phyloP scores from a whole-genome alignment of 2,797 vertebrate species.

The Spea hammondii region DNA sequence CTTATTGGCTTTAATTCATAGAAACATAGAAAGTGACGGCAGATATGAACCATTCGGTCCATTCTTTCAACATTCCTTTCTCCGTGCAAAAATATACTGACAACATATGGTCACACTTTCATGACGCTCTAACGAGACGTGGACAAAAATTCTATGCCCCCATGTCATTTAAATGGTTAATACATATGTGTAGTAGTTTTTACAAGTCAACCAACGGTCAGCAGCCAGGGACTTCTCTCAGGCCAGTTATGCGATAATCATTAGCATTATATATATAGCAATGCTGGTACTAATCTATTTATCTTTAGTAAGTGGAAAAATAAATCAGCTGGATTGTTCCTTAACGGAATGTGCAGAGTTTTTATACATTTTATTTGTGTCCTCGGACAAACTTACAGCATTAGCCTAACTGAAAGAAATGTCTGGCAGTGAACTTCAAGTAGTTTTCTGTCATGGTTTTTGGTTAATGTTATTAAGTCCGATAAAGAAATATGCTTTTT shows the following conservation, averaged over 20 bases:
- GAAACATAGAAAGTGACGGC: too few species aligned
- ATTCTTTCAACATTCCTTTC: too few species aligned
- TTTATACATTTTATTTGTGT: slow-evolving; percentile 22
- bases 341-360: slow-evolving; percentile 5
- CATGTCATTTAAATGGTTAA: too few species aligned
- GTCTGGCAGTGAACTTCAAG: slow-evolving; percentile 31
- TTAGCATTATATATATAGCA: neutral
- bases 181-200: too few species aligned
- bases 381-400: slow-evolving; percentile 40
- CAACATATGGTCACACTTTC: too few species aligned
- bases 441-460: slow-evolving; percentile 22
- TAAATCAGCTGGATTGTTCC: slow-evolving; percentile 3
- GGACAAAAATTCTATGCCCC: too few species aligned
- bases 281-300: slow-evolving; percentile 5
- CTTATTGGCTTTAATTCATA: too few species aligned
- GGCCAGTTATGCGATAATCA: neutral
- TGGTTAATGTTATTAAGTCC: slow-evolving; percentile 40
- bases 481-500: slow-evolving; percentile 47
- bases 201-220: too few species aligned
- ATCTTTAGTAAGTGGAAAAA: slow-evolving; percentile 24
- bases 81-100: too few species aligned
- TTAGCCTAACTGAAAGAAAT: slow-evolving; percentile 7
- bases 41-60: too few species aligned
- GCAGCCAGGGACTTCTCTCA: neutral
- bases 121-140: too few species aligned